Evolutionary conservation across 2,888 invertebrate species (phyloP).

Genomic region (Cephus runcator): DNA sequence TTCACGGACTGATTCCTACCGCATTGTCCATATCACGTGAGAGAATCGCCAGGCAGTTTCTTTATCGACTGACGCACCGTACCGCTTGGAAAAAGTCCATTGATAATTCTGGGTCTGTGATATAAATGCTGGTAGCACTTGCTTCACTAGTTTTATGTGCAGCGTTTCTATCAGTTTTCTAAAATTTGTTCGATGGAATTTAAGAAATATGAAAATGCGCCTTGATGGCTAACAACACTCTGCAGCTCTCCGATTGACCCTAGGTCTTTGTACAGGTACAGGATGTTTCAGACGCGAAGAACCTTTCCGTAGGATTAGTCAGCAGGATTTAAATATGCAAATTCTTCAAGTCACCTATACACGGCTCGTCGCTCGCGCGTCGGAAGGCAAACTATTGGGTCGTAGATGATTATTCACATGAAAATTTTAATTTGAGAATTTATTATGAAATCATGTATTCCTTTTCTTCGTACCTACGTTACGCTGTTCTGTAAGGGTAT

Average conservation of each 20-base stretch:
- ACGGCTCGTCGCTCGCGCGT: background rate
- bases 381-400: background rate
- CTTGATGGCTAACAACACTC: background rate
- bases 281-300: background rate
- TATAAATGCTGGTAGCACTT: background rate
- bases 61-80: background rate
- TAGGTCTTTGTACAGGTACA: background rate
- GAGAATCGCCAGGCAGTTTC: background rate
- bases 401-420: background rate
- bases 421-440: background rate
- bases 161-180: background rate
- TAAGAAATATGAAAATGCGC: background rate
- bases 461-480: background rate
- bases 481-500: background rate
- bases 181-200: background rate
- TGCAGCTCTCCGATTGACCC: background rate
- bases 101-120: background rate
- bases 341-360: background rate
- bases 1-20: background rate
- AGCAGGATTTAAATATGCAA: background rate
- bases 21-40: background rate
- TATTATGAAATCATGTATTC: background rate
- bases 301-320: background rate
- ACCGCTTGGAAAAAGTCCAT: background rate
- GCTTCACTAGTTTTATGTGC: background rate